Base-by-base conservation (phyloP, 37 sponge, comb jelly and placozoan species). In the Spongilla lacustris region DNA sequence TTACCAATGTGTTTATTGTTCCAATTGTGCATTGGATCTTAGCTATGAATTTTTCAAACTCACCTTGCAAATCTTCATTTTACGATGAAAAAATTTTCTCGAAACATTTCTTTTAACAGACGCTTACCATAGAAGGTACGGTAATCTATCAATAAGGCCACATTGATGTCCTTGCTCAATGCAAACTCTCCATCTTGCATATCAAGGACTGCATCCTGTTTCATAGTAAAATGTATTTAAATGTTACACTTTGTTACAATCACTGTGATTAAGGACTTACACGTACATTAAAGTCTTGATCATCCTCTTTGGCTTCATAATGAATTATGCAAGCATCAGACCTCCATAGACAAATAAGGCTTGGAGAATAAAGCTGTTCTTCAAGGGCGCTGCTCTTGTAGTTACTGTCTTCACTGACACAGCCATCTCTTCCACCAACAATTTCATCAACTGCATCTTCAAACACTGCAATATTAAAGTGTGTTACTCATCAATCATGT, bases 301-400 rank as follows among this genome's bases (percentile, higher is more conserved):
- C 58, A 58, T 58, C 58, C 58, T 58, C 58, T 58, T 58, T 58
- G 58, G 58, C 58, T 58, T 58, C 58, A 58, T 58, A 58, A 58
- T 17, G 58, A 10, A 58, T 19, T 58, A 58, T 58, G 58, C 58
- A 58, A 58, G 58, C 58, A 58, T 17, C 58, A 58, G 58, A 58
- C 58, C 58, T 58, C 58, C 58, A 58, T 17, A 58, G 58, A 58
- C 21, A 17, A 58, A 10, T 58, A 58, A 58, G 58, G 58, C 58
- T 58, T 58, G 58, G 21, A 58, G 58, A 58, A 17, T 58, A 58
- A 10, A 58, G 58, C 58, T 58, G 58, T 58, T 58, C 58, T 58
- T 58, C 21, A 17, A 58, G 58, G 58, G 21, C 58, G 21, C 58
- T 58, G 58, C 21, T 58, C 58, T 58, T 58, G 58, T 58, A 58